Evolutionary conservation across 1,140 invertebrate genomes (phyloP).

Genomic region (Solen grandis): DNA sequence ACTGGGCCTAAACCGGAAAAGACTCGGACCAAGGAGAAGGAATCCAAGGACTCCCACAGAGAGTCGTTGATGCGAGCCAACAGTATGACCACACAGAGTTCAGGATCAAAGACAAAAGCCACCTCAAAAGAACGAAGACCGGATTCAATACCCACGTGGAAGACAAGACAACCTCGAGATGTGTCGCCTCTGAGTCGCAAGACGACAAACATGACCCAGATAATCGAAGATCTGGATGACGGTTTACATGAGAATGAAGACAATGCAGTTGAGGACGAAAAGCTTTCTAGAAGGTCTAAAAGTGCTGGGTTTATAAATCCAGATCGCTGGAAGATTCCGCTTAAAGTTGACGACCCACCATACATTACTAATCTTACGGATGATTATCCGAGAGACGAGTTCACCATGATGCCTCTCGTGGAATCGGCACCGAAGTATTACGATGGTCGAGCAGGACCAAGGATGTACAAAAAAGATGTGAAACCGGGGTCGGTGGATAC

Average conservation of each 20-base stretch:
- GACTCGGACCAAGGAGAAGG: conserved; percentile 29
- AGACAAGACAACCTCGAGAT: conserved; percentile 23
- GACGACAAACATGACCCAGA: conserved; percentile 38
- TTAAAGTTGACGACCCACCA: conserved; percentile 64
- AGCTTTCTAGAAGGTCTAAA: conserved; percentile 38
- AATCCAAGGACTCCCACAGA: conserved; percentile 18
- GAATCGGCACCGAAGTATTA: conserved; percentile 70
- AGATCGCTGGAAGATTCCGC: conserved; percentile 75
- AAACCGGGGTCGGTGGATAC: conserved; percentile 61
- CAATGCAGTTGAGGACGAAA: conserved; percentile 20
- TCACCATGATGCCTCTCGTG: conserved; percentile 73
- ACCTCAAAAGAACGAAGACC: conserved; percentile 11
- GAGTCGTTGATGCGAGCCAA: conserved; percentile 59
- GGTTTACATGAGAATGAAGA: conserved; percentile 54
- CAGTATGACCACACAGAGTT: conserved; percentile 50
- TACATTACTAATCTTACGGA: conserved; percentile 76
- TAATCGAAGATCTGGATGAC: conserved; percentile 41
- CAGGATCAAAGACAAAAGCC: neutral
- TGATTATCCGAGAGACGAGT: conserved; percentile 78
- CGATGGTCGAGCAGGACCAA: conserved; percentile 66
- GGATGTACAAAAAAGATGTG: conserved; percentile 54
- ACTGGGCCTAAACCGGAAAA: conserved; percentile 53
- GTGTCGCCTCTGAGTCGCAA: conserved; percentile 23
- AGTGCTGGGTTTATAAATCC: conserved; percentile 59
- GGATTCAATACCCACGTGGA: conserved; percentile 38